These are phyloP conservation scores for Cosmia pyralina DNA, from an alignment of 2,888 invertebrate genomes.

Conservation along the genomic window DNA sequence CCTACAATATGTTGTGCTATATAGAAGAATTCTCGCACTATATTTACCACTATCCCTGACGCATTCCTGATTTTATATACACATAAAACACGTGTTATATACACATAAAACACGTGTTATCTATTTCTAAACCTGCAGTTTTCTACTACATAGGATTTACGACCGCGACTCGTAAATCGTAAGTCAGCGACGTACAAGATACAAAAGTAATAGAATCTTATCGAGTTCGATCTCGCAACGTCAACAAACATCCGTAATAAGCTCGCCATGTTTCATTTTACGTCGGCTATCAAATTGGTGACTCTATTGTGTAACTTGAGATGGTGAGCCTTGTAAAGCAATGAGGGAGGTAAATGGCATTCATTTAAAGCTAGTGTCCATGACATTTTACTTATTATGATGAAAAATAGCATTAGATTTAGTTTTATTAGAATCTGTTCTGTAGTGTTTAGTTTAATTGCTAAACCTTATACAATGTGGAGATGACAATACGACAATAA, in stretches of 20 bases:
- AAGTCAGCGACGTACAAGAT: conserved; percentile 28
- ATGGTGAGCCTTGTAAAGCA: conserved; percentile 6
- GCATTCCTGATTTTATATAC: conserved; percentile 9
- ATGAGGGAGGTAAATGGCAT: neutral
- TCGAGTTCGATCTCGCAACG: conserved; percentile 49
- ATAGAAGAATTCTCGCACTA: too few species aligned
- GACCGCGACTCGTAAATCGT: conserved; percentile 14
- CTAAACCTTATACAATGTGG: neutral
- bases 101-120: conserved; percentile 1
- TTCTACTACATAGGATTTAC: conserved; percentile 36
- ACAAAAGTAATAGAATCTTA: conserved; percentile 51
- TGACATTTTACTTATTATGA: too few species aligned
- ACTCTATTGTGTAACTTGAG: conserved; percentile 1
- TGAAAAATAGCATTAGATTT: too few species aligned
- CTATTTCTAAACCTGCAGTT: conserved; percentile 12
- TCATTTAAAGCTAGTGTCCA: too few species aligned
- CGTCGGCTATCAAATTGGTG: conserved; percentile 32
- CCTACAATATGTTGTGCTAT: too few species aligned
- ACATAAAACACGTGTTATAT: neutral
- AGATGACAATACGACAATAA: too few species aligned
- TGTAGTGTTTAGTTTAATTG: neutral
- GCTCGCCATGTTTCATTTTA: conserved; percentile 62
- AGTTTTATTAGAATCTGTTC: neutral
- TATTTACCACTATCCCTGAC: neutral
- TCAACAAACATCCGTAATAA: conserved; percentile 66